Base-by-base conservation (phyloP, 2,113 vertebrate species). In the Amia ocellicauda region DNA sequence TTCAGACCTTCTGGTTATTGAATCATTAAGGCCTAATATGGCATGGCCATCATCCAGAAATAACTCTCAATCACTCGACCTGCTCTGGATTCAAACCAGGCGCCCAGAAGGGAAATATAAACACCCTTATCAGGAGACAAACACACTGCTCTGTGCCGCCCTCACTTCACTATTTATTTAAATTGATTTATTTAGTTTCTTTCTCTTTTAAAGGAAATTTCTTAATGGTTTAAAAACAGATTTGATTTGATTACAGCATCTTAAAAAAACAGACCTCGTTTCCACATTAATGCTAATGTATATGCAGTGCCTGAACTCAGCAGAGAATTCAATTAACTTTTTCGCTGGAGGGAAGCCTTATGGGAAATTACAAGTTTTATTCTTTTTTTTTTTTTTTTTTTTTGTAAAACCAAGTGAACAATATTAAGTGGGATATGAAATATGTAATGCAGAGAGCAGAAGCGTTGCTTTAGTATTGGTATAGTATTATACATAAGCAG, bases 81-180 rank as follows among this genome's bases (percentile, higher is more conserved):
- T 71, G 74, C 56, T 47, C 52, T 66, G 56, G 62, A 64, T 62
- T 62, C 67, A 69, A 63, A 58, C 69, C 36, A 45, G 55, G 42
- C 24, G 50, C 66, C 72, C 78, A 78, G 79, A 78, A 79, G 76
- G 78, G 76, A 77, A 84, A 83, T 80, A 82, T 74, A 88, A 87
- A 84, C 80, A 79, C 67, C 66, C 86, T 89, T 90, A 89, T 90
- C 88, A 89, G 86, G 82, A 85, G 79, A 88, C 77, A 66, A 83
- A 85, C 81, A 87, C 79, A 75, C 82, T 71, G 69, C 76, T 76
- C 75, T 61, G 68, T 56, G 47, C 78, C 73, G 70, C 70, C 68
- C 69, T 62, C 73, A 69, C 62, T 49, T 36, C 47, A 31, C 69
- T 55, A 66, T 63, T 76, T 42, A 85, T 88, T 86, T 85, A 77